Evolutionary conservation across 1,140 invertebrate genomes (phyloP).

Genomic region (Lutraria rhynchaena): DNA sequence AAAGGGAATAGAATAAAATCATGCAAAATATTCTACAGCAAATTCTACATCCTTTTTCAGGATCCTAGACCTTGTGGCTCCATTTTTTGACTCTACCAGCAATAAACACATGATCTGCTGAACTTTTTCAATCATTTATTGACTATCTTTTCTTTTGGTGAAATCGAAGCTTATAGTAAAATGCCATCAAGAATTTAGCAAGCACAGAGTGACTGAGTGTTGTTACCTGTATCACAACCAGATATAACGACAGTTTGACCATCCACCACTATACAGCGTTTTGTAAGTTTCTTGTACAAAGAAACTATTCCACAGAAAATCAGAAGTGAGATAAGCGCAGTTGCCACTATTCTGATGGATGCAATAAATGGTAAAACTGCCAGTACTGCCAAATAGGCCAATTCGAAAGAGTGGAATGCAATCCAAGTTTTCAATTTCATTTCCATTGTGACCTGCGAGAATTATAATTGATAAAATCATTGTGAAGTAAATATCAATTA

Average conservation of each 20-base stretch:
- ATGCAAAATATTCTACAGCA: too few relatives aligned
- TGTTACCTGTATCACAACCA: constrained; percentile 66
- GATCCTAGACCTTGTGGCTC: too few relatives aligned
- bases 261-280: constrained; percentile 26
- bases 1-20: too few relatives aligned
- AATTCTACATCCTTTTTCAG: too few relatives aligned
- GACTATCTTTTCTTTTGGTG: too few relatives aligned
- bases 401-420: constrained; percentile 59
- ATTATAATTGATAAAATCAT: too few relatives aligned
- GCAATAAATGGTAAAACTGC: constrained; percentile 62
- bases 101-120: too few relatives aligned
- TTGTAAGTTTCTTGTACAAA: constrained; percentile 49
- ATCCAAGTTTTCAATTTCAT: constrained; percentile 53
- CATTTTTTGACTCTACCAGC: too few relatives aligned
- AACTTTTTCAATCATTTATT: too few relatives aligned
- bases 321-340: constrained; percentile 39
- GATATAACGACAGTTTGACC: constrained; percentile 61
- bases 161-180: too few relatives aligned
- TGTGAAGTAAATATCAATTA: too few relatives aligned
- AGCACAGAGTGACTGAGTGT: neutral
- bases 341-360: constrained; percentile 29
- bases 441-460: neutral
- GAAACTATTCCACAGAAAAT: neutral
- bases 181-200: too few relatives aligned
- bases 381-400: constrained; percentile 56